Evolutionary conservation across 2,113 vertebrate species (phyloP).

Genomic region (Python bivittatus): DNA sequence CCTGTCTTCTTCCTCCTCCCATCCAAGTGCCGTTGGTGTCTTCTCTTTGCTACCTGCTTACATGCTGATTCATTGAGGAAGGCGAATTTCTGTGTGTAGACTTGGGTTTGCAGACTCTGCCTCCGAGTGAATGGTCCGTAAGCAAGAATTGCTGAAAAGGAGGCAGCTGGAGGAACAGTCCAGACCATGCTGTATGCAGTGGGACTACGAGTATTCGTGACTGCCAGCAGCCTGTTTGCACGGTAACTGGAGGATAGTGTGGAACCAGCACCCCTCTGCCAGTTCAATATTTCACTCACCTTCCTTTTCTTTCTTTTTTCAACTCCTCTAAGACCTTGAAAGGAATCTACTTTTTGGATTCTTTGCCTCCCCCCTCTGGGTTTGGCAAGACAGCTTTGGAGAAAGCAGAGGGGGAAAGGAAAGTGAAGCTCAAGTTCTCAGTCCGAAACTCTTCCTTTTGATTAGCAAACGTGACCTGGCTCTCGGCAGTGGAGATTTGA

Average conservation of each 20-base stretch:
- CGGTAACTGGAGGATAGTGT: slow-evolving; percentile 66
- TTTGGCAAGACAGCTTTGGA: slow-evolving; percentile 2
- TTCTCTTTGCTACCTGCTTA: slow-evolving; percentile 60
- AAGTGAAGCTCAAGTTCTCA: slow-evolving; percentile 76
- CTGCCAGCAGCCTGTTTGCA: slow-evolving; percentile 58
- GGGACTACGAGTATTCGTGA: slow-evolving; percentile 54
- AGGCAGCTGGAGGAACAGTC: slow-evolving; percentile 68
- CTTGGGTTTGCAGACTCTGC: slow-evolving; percentile 76
- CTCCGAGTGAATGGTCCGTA: slow-evolving; percentile 78
- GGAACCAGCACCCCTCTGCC: slow-evolving; percentile 55
- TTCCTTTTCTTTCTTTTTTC: slow-evolving; percentile 6
- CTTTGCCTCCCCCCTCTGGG: slow-evolving; percentile 37
- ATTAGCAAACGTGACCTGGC: slow-evolving; percentile 62
- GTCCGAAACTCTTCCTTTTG: slow-evolving; percentile 44
- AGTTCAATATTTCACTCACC: slow-evolving; percentile 17
- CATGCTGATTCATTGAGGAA: slow-evolving; percentile 78
- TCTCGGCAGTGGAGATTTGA: slow-evolving; percentile 61
- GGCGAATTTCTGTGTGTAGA: slow-evolving; percentile 65
- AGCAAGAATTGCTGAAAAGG: slow-evolving; percentile 80
- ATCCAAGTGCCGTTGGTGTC: slow-evolving; percentile 41
- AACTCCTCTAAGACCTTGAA: slow-evolving; percentile 1
- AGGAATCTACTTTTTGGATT: slow-evolving; percentile 36
- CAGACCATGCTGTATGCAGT: slow-evolving; percentile 51
- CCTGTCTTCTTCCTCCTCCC: background rate
- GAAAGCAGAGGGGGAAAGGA: slow-evolving; percentile 51